Evolutionary conservation across 2,888 invertebrate species (phyloP).

Genomic region (Xestoiulus laeticollis): DNA sequence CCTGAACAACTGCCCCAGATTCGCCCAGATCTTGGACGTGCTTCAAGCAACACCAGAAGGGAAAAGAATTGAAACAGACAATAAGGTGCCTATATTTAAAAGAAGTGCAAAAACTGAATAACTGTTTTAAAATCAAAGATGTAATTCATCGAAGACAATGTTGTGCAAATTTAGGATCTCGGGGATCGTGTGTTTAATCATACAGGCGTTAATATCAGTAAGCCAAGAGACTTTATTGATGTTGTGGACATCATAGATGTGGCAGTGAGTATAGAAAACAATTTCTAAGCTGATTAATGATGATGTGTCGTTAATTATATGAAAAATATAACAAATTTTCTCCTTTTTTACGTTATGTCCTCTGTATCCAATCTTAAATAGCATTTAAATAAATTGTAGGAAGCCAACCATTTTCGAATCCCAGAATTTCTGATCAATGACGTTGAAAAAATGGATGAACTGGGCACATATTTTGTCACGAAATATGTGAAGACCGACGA

Average conservation of each 20-base stretch:
- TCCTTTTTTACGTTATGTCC: no score
- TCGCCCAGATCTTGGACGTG: not conserved
- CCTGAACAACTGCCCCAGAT: not conserved
- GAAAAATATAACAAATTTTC: no score
- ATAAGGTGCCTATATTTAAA: slow-evolving; percentile 4
- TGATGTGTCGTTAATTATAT: no score
- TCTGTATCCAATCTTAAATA: no score
- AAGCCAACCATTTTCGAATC: not conserved
- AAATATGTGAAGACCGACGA: slow-evolving; percentile 44
- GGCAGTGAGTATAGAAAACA: not conserved
- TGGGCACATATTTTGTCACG: slow-evolving; percentile 6
- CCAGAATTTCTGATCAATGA: not conserved
- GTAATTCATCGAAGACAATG: not conserved
- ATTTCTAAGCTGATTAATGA: not conserved
- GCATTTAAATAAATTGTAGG: not conserved
- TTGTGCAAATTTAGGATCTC: not conserved
- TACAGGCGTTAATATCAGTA: not conserved
- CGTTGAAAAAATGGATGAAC: not conserved
- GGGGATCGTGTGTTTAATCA: not conserved
- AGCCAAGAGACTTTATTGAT: not conserved
- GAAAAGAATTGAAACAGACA: not conserved
- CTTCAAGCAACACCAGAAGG: slow-evolving; percentile 25
- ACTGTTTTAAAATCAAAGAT: not conserved
- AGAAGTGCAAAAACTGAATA: not conserved
- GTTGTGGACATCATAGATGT: not conserved